Evolutionary conservation across 2,888 invertebrate genomes (phyloP), one percentile per base, ranked within the genome.

Genomic region (Plagiodera versicolora): DNA sequence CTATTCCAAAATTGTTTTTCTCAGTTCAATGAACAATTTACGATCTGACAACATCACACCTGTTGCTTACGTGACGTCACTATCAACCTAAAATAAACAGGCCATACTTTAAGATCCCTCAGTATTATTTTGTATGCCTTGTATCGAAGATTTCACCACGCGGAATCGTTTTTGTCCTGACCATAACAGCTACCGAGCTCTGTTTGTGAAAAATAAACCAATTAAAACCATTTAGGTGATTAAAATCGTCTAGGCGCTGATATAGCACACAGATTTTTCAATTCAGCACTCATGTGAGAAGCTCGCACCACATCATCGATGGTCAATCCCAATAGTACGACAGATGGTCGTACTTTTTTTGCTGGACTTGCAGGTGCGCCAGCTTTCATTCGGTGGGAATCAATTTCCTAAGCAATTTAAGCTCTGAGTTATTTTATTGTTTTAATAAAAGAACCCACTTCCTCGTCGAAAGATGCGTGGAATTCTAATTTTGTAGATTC

Each of bases 191-290:
- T 3, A 24, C 24, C 24, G 24, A 24, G 24, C 24, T 5, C 24
- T 24, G 11, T 32, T 32, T 9, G 32, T 10, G 11, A 32, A 52
- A 53, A 53, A 53, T 53, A 44, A 44, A 53, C 16, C 39, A 52
- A 44, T 39, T 39, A 20, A 53, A 30, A 8, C 44, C 30, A 53
- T 53, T 52, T 44, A 20, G 39, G 30, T 53, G 44, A 44, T 20
- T 52, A 17, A 19, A 16, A 44, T 16, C 53, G 53, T 53, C 53
- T 53, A 53, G 53, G 53, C 53, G 53, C 53, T 53, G 53, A 53
- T 44, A 44, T 44, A 45, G 53, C 53, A 53, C 11, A 51, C 4
- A 3, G 6, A 24, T 24, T 24, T 24, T 24, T 24, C 24, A 24
- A 24, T 24, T 24, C 24, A 24, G 24, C 24, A 24, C 3, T 24